These are phyloP conservation scores for Heliothis virescens DNA, from an alignment of 1,140 invertebrate species.

Conservation along the genomic window DNA sequence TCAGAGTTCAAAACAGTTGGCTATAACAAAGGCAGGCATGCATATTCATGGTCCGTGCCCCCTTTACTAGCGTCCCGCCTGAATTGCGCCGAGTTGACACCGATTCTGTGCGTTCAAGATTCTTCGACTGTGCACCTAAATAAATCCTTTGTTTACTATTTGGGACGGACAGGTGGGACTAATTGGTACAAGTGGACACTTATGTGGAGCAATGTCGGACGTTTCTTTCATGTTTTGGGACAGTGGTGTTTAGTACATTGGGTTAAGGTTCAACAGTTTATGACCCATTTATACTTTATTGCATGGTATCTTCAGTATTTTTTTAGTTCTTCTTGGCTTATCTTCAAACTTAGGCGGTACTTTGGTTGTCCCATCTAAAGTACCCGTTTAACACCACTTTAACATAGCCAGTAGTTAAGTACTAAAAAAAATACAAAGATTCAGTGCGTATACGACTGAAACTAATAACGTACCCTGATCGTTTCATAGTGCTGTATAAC, in stretches of 20 bases:
- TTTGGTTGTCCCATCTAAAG: no score
- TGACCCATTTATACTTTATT: neutral
- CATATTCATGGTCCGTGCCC: conserved; percentile 79
- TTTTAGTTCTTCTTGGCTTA: no score
- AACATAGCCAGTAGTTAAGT: no score
- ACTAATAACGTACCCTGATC: no score
- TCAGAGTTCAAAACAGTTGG: conserved; percentile 70
- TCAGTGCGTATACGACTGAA: no score
- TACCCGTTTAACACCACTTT: no score
- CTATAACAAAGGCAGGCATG: conserved; percentile 73
- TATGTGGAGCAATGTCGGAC: conserved; percentile 19
- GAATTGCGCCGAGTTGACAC: conserved; percentile 72
- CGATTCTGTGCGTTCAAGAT: conserved; percentile 71
- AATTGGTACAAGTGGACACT: neutral
- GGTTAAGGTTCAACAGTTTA: neutral
- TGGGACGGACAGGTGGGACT: conserved; percentile 7
- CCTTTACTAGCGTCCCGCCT: conserved; percentile 75
- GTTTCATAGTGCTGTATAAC: no score
- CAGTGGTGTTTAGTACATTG: neutral
- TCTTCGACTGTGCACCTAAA: conserved; percentile 55
- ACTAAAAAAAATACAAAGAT: no score
- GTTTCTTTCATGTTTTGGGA: neutral
- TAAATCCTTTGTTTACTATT: conserved; percentile 45
- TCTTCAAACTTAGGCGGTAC: no score
- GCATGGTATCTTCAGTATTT: no score